These are phyloP conservation scores for Albula goreensis DNA, from an alignment of 2,113 vertebrate genomes.

Conservation along the genomic window DNA sequence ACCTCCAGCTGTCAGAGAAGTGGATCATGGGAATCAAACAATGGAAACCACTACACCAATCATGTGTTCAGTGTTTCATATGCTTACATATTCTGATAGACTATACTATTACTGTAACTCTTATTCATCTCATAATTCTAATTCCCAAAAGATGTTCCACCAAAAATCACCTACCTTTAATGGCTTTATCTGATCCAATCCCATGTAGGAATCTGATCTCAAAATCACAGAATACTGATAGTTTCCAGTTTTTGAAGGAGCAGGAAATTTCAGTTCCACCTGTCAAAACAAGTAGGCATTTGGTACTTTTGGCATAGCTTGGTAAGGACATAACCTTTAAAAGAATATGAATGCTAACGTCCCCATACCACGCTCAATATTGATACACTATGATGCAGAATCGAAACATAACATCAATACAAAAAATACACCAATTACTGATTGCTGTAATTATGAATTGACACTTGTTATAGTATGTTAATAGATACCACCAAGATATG, in stretches of 20 bases:
- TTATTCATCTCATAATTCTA: too few species aligned
- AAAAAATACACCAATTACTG: background rate
- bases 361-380: background rate
- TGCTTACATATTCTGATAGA: too few species aligned
- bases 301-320: too few species aligned
- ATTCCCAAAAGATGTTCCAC: background rate
- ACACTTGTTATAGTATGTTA: background rate
- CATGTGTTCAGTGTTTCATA: too few species aligned
- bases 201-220: constrained; percentile 93
- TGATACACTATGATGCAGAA: background rate
- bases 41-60: background rate
- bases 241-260: constrained; percentile 95
- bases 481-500: too few species aligned
- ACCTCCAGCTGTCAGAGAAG: constrained; percentile 83
- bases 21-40: background rate
- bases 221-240: constrained; percentile 97
- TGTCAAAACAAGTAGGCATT: constrained; percentile 45
- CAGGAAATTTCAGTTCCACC: constrained; percentile 98
- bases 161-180: constrained; percentile 78
- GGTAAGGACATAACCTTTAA: background rate
- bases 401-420: background rate
- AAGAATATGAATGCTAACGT: background rate
- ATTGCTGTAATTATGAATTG: background rate
- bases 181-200: constrained; percentile 94
- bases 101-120: too few species aligned